Base-by-base conservation (phyloP, 2,113 vertebrate genomes). In the Lynx canadensis region DNA sequence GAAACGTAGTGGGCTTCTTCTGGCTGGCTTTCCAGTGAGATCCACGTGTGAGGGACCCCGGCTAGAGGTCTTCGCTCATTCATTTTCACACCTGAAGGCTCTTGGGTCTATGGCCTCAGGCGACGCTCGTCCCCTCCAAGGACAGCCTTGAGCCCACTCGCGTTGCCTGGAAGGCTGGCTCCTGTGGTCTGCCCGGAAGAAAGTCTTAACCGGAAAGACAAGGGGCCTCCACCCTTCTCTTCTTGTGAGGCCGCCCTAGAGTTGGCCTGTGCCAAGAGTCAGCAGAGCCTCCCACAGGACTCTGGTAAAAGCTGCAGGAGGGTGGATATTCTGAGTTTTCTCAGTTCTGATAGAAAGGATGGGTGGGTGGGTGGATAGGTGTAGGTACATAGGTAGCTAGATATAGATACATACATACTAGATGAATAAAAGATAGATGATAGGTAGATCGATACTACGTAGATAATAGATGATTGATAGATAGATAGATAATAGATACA, bases 401-500 rank as follows among this genome's bases (percentile, higher is more conserved):
- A 41, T 74, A 45, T 45, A 45, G 38, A 41, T 23, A 4, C 36
- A 38, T 36, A 38, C 7, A 0, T 23, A 4, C 7, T 60, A 23
- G 63, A 52, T 2, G 87, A 31, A 52, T 2, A 36, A 36, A 36
- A 8, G 27, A 19, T 3, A 5, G 8, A 15, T 19, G 3, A 45
- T 21, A 25, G 48, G 4, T 52, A 36, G 25, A 52, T 33, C 4
- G 13, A 14, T 12, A 1, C 45, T 3, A 15, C 10, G 25, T n/a
- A 27, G 71, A 73, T 25, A 25, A 45, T 45, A 45, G 45, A 9
- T 9, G 38, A 74, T 74, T 4, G 50, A 16, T 18, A 27, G 66
- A 10, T 3, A 16, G 15, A 10, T 21, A 60, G 38, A 15, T 21
- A 11, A 48, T 21, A 11, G 8, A 14, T 12, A 1, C 1, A 14